These are phyloP conservation scores for Leptogaster cylindrica DNA, from an alignment of 2,888 invertebrate species.

Conservation along the genomic window DNA sequence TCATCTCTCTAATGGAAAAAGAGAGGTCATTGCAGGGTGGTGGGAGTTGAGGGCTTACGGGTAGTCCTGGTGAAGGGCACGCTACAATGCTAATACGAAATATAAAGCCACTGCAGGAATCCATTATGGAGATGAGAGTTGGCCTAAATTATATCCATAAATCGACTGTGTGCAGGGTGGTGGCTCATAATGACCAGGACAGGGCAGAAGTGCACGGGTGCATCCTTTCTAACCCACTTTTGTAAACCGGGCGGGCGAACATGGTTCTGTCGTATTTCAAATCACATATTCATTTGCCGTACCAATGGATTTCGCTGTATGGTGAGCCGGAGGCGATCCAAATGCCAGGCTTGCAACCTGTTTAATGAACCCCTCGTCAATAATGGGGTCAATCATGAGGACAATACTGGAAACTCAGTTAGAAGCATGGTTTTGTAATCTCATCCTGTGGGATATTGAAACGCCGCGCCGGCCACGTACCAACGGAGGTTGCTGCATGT, in stretches of 20 bases:
- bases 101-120: conserved; percentile 50
- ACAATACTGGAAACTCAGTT: conserved; percentile 23
- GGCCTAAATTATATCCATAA: conserved; percentile 50
- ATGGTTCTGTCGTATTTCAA: conserved; percentile 24
- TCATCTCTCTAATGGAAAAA: conserved; percentile 22
- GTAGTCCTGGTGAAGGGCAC: background rate
- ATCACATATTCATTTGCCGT: conserved; percentile 36
- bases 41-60: conserved; percentile 1
- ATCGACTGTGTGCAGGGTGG: conserved; percentile 46
- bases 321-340: background rate
- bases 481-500: no score
- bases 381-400: conserved; percentile 37
- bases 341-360: conserved; percentile 34
- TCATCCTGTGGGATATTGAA: background rate
- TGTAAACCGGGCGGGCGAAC: background rate
- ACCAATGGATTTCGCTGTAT: background rate
- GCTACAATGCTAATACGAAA: conserved; percentile 40
- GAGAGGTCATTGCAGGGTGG: no score
- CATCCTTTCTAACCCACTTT: conserved; percentile 25
- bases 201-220: conserved; percentile 9
- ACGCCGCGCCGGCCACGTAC: background rate
- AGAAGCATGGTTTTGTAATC: conserved; percentile 18
- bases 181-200: conserved; percentile 19
- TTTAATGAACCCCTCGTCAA: conserved; percentile 28
- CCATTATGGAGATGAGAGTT: conserved; percentile 51